Base-by-base conservation (phyloP, 2,113 vertebrate genomes). In the Leptosomus discolor region DNA sequence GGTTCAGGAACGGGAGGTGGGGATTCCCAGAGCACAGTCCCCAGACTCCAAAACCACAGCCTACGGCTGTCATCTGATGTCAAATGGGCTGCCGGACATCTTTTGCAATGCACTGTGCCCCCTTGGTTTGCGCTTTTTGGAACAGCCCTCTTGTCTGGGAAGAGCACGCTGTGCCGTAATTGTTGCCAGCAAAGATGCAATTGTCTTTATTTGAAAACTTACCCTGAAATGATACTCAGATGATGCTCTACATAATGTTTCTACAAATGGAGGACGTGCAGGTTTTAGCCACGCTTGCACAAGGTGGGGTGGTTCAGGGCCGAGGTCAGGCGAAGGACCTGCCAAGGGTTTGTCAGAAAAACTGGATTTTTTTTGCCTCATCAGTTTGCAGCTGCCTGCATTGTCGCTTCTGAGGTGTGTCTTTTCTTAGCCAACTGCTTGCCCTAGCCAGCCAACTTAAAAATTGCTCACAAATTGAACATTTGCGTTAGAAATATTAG, bases 91-190 rank as follows among this genome's bases (percentile, higher is more conserved):
- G 53, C 27, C 3, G 8, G 50, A 17, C 27, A 17, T 20, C 26
- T 32, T 51, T 18, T 8, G 32, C 13, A 3, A n/a, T 3, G 19
- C 14, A 6, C 48, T 6, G 30, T 2, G 1, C 14, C 7, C 20
- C 54, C 32, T 56, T 7, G 3, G 23, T 30, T 60, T 34, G 24
- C 7, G 6, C 58, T 67, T 51, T 3, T 4, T 3, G 9, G 51
- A 19, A 19, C 51, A 34, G 30, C 43, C 34, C 39, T 30, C n/a
- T 39, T 19, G 34, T 64, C 41, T 11, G 24, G 45, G 56, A 70
- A 36, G 32, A 43, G 14, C 58, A 37, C 3, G 2, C 23, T 4
- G 9, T 18, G 11, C 22, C 43, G 10, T 17, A 12, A 8, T 13
- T 4, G 1, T 26, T 36, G 50, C 43, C n/a, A 34, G 77, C 12